Conservation (phyloP, 2,113 vertebrate genomes). For the Nanorana parkeri region DNA sequence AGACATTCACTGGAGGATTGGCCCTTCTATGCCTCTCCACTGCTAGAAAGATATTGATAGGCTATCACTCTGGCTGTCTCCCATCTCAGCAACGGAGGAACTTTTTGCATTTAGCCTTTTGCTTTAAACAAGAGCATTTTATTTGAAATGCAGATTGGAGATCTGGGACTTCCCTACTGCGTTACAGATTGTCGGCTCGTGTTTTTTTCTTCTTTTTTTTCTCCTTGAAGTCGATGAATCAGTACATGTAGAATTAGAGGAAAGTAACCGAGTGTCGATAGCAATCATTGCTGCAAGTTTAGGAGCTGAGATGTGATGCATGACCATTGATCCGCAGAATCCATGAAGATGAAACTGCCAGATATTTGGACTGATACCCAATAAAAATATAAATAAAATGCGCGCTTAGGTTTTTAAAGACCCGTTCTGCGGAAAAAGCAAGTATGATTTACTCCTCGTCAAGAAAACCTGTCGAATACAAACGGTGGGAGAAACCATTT, state of each 20-base stretch:
- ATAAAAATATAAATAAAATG: conserved; percentile 13
- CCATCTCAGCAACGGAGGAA: background rate
- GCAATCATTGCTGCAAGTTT: conserved; percentile 14
- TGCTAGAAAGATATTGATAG: conserved; percentile 9
- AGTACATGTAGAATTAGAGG: conserved; percentile 36
- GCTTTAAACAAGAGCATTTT: conserved; percentile 5
- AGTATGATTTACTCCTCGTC: too few species aligned
- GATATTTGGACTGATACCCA: conserved; percentile 6
- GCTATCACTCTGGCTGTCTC: background rate
- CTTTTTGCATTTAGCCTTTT: conserved; percentile 15
- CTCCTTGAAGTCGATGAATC: conserved; percentile 31
- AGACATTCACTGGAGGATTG: background rate
- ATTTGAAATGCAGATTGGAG: conserved; percentile 40
- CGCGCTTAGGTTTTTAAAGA: too few species aligned
- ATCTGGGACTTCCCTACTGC: conserved; percentile 20
- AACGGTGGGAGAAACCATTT: too few species aligned
- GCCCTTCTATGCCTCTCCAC: background rate
- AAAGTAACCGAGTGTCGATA: conserved; percentile 39
- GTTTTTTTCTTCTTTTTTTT: background rate
- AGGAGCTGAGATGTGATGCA: conserved; percentile 5
- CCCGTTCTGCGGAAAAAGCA: too few species aligned
- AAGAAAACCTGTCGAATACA: too few species aligned
- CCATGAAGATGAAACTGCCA: conserved; percentile 3
- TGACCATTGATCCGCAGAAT: conserved; percentile 15
- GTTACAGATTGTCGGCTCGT: conserved; percentile 13